Evolutionary conservation across 2,113 vertebrate species (phyloP).

Genomic region (Anarrhichthys ocellatus): DNA sequence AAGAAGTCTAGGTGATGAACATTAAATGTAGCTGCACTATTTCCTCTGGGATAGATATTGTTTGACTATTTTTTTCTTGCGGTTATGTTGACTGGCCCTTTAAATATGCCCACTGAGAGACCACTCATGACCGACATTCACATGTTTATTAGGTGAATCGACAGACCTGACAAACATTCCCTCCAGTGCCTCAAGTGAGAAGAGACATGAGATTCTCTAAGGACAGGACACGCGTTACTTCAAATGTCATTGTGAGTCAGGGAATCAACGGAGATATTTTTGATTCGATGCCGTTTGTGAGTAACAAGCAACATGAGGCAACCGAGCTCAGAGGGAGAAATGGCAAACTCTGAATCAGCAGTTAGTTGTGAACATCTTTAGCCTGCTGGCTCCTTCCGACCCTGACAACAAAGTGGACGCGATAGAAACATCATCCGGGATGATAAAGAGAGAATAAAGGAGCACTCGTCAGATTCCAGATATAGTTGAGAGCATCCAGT

Average conservation of each 20-base stretch:
- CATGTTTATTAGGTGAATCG: background rate
- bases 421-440: conserved; percentile 13
- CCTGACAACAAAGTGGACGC: background rate
- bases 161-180: conserved; percentile 19
- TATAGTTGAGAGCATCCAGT: conserved; percentile 7
- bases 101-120: background rate
- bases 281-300: conserved; percentile 1
- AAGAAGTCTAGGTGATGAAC: conserved; percentile 40
- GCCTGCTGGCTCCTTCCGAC: background rate
- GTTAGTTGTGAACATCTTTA: conserved; percentile 1
- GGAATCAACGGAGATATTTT: conserved; percentile 43
- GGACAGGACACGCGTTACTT: background rate
- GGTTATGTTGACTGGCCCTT: too few relatives aligned
- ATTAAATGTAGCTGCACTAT: background rate
- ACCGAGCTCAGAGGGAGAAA: conserved; percentile 20
- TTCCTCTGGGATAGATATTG: conserved; percentile 27
- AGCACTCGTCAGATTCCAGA: background rate
- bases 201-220: background rate
- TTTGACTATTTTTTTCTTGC: background rate
- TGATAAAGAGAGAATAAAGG: background rate
- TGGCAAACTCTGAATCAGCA: conserved; percentile 33
- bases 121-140: background rate
- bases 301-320: conserved; percentile 1
- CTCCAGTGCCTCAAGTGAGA: background rate
- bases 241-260: conserved; percentile 35